Evolutionary conservation across 2,888 invertebrate species (phyloP), one percentile per base, ranked within the genome.

Genomic region (Stramonita haemastoma): DNA sequence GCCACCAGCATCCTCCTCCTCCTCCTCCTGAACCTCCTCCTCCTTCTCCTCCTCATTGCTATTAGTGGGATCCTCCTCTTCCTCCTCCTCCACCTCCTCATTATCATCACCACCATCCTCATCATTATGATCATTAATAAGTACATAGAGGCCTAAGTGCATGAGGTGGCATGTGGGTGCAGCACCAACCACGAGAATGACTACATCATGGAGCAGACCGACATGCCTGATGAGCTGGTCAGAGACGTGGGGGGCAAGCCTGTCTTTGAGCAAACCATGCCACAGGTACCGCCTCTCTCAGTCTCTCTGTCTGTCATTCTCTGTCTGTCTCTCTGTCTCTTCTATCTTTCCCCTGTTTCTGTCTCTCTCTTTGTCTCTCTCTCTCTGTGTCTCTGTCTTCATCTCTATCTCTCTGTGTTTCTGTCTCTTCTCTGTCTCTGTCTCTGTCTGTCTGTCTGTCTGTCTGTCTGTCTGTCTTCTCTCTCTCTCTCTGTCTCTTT

Each of bases 141-240:
- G n/a, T n/a, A n/a, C n/a, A n/a, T 66, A 22, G 66, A 22, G 66
- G 26, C 66, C 0, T 17, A 5, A 22, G 26, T 22, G 66, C 66
- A 26, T 66, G 66, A 22, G 66, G 19, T 66, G 66, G 5, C 19
- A 13, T 66, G 66, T 79, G 34, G 29, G 79, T 83, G 22, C 92
- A 97, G 97, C 96, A 96, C 96, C 90, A 96, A 96, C 90, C 96
- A 96, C 91, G 93, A 95, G 17, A 96, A 96, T 46, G 96, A 97
- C 92, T 96, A 96, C 93, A 96, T 97, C 86, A 95, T 96, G 73
- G 96, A 96, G 92, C 93, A 95, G 89, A 96, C 95, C 66, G 94
- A 94, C 46, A 93, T 97, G 66, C 96, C 96, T 0, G 96, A 96
- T 91, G 95, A 96, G 88, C 94, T 96, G 60, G 95, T 97, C n/a